Conservation (phyloP, 2,113 vertebrate species). For the Spea bombifrons region DNA sequence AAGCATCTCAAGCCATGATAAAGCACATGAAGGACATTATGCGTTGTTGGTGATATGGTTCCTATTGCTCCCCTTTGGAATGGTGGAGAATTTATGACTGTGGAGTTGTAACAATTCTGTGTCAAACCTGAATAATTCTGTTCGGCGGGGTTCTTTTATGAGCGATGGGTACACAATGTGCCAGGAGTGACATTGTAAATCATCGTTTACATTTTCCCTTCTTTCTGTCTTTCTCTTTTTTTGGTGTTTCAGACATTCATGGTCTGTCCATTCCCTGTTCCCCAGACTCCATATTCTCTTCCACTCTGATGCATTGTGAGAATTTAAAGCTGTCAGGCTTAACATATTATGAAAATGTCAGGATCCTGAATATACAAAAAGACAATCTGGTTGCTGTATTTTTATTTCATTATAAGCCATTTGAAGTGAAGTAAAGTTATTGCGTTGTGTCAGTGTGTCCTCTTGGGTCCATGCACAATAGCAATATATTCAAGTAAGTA, state of each 20-base stretch:
- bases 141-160: constrained; percentile 24
- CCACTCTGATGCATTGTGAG: not conserved
- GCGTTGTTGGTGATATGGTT: not conserved
- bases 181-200: constrained; percentile 44
- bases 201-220: constrained; percentile 30
- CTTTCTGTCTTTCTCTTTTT: not conserved
- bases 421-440: constrained; percentile 20
- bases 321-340: constrained; percentile 32
- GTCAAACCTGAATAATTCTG: constrained; percentile 36
- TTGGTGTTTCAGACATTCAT: constrained; percentile 20
- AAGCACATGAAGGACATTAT: not conserved
- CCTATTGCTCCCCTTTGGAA: not conserved
- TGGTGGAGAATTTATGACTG: not conserved
- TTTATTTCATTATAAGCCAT: constrained; percentile 36
- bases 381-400: constrained; percentile 18
- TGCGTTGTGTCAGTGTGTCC: constrained; percentile 1
- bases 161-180: constrained; percentile 44
- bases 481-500: constrained; percentile 14
- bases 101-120: constrained; percentile 10
- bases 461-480: constrained; percentile 14
- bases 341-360: constrained; percentile 40
- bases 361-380: constrained; percentile 12
- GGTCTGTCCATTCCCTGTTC: constrained; percentile 28
- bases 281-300: constrained; percentile 18
- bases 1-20: not conserved